Evolutionary conservation across 2,113 vertebrate genomes (phyloP).

Genomic region (Hippocampus comes): DNA sequence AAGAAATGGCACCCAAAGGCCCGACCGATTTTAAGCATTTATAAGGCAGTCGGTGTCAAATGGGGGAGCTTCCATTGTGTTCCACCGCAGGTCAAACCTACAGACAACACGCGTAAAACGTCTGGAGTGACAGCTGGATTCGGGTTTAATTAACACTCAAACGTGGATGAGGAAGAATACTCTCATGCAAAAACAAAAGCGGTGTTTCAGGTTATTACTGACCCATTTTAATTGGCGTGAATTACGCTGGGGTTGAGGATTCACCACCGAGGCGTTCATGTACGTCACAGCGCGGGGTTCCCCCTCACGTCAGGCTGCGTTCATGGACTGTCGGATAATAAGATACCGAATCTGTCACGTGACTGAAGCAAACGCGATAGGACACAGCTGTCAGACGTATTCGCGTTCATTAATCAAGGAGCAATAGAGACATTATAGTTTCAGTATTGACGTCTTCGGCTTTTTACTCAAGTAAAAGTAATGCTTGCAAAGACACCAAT

Average conservation of each 20-base stretch:
- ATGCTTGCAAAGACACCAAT: too few species aligned
- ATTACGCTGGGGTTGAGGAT: constrained; percentile 27
- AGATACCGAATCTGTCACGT: neutral
- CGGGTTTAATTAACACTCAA: neutral
- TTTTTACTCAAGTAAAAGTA: too few species aligned
- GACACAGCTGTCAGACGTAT: too few species aligned
- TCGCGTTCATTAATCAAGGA: too few species aligned
- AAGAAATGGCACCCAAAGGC: neutral
- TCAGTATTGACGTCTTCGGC: too few species aligned
- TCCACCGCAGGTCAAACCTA: neutral
- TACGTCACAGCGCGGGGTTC: constrained; percentile 60
- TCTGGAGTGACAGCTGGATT: constrained; percentile 10
- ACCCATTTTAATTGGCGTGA: neutral
- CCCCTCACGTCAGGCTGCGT: constrained; percentile 46
- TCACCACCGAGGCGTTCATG: constrained; percentile 35
- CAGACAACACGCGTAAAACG: constrained; percentile 16
- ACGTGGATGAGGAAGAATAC: neutral
- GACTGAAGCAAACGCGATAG: neutral
- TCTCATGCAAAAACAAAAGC: neutral
- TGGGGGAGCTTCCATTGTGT: neutral
- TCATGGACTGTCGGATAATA: constrained; percentile 16
- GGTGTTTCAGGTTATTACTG: neutral
- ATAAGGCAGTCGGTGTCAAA: neutral
- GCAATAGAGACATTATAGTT: too few species aligned
- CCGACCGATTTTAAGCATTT: neutral